Base-by-base conservation (phyloP, 2,888 invertebrate species). In the Stegophylla sp. region DNA sequence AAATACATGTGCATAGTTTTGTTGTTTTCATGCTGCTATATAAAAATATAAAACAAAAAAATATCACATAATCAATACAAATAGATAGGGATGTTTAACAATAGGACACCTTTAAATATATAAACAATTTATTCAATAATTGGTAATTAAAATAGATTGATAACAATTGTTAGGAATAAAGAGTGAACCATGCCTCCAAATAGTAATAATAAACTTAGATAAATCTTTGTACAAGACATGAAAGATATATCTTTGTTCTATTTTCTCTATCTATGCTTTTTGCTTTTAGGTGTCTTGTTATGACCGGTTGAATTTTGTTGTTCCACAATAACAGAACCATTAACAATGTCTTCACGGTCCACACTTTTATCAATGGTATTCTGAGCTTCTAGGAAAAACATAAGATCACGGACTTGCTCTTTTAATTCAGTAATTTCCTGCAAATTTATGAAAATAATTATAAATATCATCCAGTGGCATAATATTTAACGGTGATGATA, bases 371-470 rank as follows among this genome's bases (percentile, higher is more conserved):
- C 88, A 73, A 91, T 90, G 84, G 90, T 89, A 66, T 90, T 88
- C 86, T 94, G 94, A 0, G 97, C 97, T 84, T 97, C 95, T 85
- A 99, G 91, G 86, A 93, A 97, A 88, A 98, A 97, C 96, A 98
- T 97, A 71, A 99, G 90, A 89, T 99, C 99, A 51, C 95, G 90
- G 12, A 99, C 89, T 88, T 99, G 97, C 85, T 98, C 98, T 84
- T 93, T 92, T 45, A 98, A 88, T 26, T 97, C 96, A 0, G 87
- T 84, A n/a, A 96, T 89, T 90, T 97, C 92, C 67, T 87, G 66
- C 1, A 71, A 67, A 73, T 17, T n/a, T 3, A 28, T 17, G 17
- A 34, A 63, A 28, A 34, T 15, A 34, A 34, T 28, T 15, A 34
- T 63, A 9, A n/a, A 63, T 7, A 51, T 51, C 9, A 51, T 1